phyloP scores from a whole-genome alignment of 2,888 invertebrate species.

The Diarsia rubi region DNA sequence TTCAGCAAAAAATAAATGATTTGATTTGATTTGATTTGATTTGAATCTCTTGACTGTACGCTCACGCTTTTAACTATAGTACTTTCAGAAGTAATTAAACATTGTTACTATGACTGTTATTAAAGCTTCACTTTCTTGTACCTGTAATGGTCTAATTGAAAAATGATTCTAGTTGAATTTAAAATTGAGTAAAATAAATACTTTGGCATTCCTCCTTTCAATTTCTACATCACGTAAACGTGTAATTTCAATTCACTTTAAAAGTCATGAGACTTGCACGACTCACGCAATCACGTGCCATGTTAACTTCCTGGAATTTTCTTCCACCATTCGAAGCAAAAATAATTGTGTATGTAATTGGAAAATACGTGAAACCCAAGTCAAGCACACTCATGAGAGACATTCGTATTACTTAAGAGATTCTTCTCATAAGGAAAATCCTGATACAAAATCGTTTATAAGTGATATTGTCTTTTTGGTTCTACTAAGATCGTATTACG shows the following conservation, averaged over 20 bases:
- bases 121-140: too few species aligned
- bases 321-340: neutral
- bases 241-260: neutral
- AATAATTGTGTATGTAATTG: constrained; percentile 43
- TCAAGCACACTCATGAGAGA: constrained; percentile 27
- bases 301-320: neutral
- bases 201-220: neutral
- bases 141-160: too few species aligned
- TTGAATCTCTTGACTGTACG: neutral
- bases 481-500: constrained; percentile 21
- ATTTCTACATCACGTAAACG: neutral
- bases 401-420: constrained; percentile 51
- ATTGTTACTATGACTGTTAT: too few species aligned
- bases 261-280: neutral
- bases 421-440: constrained; percentile 24
- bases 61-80: neutral
- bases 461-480: constrained; percentile 30
- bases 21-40: too few species aligned
- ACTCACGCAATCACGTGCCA: neutral
- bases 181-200: neutral
- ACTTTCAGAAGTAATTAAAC: too few species aligned
- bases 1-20: too few species aligned
- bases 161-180: too few species aligned
- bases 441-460: constrained; percentile 31
- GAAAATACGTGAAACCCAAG: constrained; percentile 25